Evolutionary conservation across 2,888 invertebrate species (phyloP), one percentile per base, ranked within the genome.

Genomic region (Acrobasis suavella): DNA sequence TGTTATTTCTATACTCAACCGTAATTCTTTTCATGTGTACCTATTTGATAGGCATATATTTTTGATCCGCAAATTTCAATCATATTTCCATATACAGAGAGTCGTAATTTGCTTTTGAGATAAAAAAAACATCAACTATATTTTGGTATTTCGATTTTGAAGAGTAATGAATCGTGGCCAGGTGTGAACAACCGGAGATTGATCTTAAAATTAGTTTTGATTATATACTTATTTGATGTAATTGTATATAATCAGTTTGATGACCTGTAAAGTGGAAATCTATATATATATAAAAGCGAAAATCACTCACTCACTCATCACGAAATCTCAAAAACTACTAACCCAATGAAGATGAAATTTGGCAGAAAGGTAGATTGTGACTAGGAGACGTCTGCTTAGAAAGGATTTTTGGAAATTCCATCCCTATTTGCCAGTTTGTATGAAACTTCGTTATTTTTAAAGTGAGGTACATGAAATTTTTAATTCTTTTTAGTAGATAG

Each of bases 111-210:
- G 56, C 15, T 52, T 50, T 66, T 64, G 60, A 58, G 65, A 70
- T 69, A 63, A 63, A 74, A 73, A 77, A 77, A 74, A 67, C 68
- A 71, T 69, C 63, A 70, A 72, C 72, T 69, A 64, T 39, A 65
- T 60, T 65, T 63, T 63, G 72, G 72, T 71, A 77, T 75, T 78
- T 73, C 71, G 72, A 66, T 74, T 75, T 72, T 77, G 75, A 76
- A 72, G 70, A 70, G 70, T 73, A 78, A 81, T 77, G 71, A 70
- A 76, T 68, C 70, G 71, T 71, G 60, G 63, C 77, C 80, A 77
- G 77, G 76, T 77, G 75, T 70, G 65, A 60, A 49, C 64, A 70
- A 70, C 65, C 64, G 62, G 64, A 50, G 59, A 55, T 51, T 62
- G 60, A 65, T 62, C n/a, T 62, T 65, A 64, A 65, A 66, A 64